These are phyloP conservation scores for Trogon melanurus DNA, from an alignment of 2,113 vertebrate species.

Conservation along the genomic window DNA sequence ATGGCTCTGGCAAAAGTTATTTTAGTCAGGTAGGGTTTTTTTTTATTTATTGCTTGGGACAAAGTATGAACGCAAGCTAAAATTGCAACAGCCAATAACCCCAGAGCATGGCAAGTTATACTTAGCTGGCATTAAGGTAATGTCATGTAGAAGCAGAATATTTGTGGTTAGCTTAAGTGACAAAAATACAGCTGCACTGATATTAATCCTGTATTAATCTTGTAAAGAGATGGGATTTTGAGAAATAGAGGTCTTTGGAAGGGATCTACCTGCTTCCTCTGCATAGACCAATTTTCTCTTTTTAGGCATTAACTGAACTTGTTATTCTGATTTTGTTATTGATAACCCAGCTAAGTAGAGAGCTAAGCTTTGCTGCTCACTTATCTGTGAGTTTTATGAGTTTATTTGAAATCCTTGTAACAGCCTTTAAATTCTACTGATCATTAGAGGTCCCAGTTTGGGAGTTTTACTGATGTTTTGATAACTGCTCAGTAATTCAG, in stretches of 20 bases:
- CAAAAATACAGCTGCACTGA: constrained; percentile 62
- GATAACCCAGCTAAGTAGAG: neutral
- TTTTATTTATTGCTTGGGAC: constrained; percentile 53
- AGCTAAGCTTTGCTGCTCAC: constrained; percentile 4
- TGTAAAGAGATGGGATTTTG: constrained; percentile 67
- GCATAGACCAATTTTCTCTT: constrained; percentile 38
- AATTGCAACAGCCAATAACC: constrained; percentile 68
- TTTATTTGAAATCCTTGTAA: constrained; percentile 37
- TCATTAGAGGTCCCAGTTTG: neutral
- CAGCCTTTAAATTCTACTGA: constrained; percentile 12
- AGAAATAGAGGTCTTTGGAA: constrained; percentile 57
- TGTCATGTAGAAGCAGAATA: constrained; percentile 69
- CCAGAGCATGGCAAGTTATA: constrained; percentile 49
- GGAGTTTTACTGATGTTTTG: constrained; percentile 1
- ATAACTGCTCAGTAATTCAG: neutral
- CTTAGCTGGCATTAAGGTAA: constrained; percentile 72
- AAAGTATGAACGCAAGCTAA: constrained; percentile 64
- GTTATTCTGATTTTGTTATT: constrained; percentile 46
- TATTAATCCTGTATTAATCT: constrained; percentile 72
- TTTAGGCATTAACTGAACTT: constrained; percentile 34
- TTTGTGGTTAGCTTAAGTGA: constrained; percentile 67
- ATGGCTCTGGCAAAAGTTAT: constrained; percentile 47
- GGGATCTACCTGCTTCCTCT: constrained; percentile 44
- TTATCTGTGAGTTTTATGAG: constrained; percentile 13
- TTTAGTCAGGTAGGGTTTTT: constrained; percentile 19